A percentile compares a stretch with the other conserved stretches of the same genome.
These are phyloP conservation scores for Lepilemur ruficaudatus DNA, from an alignment of 2,797 vertebrate genomes.

Conservation along the genomic window DNA sequence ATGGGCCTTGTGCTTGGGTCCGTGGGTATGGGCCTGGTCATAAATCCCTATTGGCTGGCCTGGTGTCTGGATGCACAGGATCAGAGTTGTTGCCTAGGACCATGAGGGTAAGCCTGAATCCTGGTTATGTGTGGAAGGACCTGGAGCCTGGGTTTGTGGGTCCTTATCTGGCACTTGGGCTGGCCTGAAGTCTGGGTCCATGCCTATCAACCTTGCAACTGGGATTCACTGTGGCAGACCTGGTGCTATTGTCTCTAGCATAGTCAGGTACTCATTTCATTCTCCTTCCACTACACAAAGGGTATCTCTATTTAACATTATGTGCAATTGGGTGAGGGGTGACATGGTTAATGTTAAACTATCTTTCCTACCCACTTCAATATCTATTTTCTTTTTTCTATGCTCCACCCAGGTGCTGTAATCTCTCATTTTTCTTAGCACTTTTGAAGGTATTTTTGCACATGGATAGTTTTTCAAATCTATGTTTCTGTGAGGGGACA, in stretches of 20 bases:
- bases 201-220: too few relatives aligned
- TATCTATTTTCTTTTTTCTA: neutral
- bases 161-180: neutral
- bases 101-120: neutral
- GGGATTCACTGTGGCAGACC: too few relatives aligned
- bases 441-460: neutral
- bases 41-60: neutral
- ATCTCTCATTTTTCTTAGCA: neutral
- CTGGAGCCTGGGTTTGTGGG: neutral
- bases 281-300: neutral
- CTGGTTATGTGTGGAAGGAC: neutral
- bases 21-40: neutral
- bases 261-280: neutral
- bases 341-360: neutral
- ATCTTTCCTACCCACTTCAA: neutral
- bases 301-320: neutral
- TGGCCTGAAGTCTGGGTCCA: too few relatives aligned
- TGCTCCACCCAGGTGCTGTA: neutral
- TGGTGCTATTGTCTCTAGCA: neutral
- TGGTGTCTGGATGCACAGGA: neutral
- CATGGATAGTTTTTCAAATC: neutral
- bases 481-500: neutral
- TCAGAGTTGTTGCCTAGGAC: neutral
- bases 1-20: neutral
- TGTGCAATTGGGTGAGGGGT: neutral